phyloP scores from a whole-genome alignment of 2,797 vertebrate genomes.

The Craterocephalus amniculus region DNA sequence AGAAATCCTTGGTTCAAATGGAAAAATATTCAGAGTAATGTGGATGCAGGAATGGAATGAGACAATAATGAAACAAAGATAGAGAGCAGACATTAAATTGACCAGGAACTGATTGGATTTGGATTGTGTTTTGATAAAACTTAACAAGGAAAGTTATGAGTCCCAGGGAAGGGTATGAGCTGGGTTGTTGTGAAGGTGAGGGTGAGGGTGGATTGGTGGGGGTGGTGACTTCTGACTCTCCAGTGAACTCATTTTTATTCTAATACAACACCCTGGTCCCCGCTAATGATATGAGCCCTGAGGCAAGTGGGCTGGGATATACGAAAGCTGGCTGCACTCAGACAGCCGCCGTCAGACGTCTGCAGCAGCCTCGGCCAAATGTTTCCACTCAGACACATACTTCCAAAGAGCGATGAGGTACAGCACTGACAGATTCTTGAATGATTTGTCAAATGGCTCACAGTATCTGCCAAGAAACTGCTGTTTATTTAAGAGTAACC shows the following conservation, averaged over 20 bases:
- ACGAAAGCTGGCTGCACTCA: slow-evolving; percentile 43
- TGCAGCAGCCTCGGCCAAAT: slow-evolving; percentile 65
- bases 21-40: slow-evolving; percentile 4
- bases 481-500: slow-evolving; percentile 23
- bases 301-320: slow-evolving; percentile 62
- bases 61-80: slow-evolving; percentile 23
- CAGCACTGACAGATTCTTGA: slow-evolving; percentile 44
- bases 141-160: slow-evolving; percentile 25
- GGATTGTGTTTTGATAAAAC: slow-evolving; percentile 25
- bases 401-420: slow-evolving; percentile 44
- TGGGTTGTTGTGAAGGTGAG: slow-evolving; percentile 28
- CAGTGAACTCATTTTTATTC: slow-evolving; percentile 76
- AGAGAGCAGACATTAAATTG: slow-evolving; percentile 23
- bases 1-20: slow-evolving; percentile 18
- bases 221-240: slow-evolving; percentile 64
- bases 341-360: slow-evolving; percentile 58
- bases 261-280: slow-evolving; percentile 58
- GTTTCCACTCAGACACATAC: slow-evolving; percentile 66
- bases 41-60: slow-evolving; percentile 10
- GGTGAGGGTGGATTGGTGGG: background rate
- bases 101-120: slow-evolving; percentile 8
- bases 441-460: slow-evolving; percentile 54
- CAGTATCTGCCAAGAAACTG: slow-evolving; percentile 43
- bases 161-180: slow-evolving; percentile 37
- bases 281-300: slow-evolving; percentile 70